A percentile compares a stretch with the other conserved stretches of the same genome.
Conservation (phyloP, 2,797 vertebrate species). For the Catamblyrhynchus diadema region DNA sequence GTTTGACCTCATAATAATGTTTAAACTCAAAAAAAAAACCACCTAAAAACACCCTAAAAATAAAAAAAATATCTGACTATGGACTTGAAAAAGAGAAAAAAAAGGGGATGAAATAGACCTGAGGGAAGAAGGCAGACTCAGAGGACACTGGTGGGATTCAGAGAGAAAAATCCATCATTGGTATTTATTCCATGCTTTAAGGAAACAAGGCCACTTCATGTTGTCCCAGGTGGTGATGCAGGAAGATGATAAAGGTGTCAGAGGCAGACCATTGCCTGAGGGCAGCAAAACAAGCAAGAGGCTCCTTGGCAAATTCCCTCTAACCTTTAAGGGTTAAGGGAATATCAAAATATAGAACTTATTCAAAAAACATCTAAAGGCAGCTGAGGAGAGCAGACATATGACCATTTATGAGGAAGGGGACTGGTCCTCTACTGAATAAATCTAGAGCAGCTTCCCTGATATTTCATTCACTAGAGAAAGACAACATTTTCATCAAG, state of each 20-base stretch:
- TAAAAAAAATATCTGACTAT: neutral
- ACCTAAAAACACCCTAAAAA: neutral
- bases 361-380: neutral
- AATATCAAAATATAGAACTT: neutral
- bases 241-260: neutral
- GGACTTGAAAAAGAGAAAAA: neutral
- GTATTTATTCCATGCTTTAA: neutral
- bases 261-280: neutral
- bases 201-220: neutral
- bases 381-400: neutral
- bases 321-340: constrained; percentile 7
- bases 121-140: neutral
- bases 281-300: neutral
- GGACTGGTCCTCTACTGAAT: neutral
- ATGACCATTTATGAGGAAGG: neutral
- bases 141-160: neutral
- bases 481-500: neutral
- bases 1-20: neutral
- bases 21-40: neutral
- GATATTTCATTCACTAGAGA: neutral
- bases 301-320: neutral
- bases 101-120: neutral
- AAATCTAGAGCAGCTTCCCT: neutral
- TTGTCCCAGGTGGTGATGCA: neutral
- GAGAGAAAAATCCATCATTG: neutral